These are phyloP conservation scores for Pseudomyrmex dendroicus DNA, from an alignment of 1,140 invertebrate genomes.

Conservation along the genomic window DNA sequence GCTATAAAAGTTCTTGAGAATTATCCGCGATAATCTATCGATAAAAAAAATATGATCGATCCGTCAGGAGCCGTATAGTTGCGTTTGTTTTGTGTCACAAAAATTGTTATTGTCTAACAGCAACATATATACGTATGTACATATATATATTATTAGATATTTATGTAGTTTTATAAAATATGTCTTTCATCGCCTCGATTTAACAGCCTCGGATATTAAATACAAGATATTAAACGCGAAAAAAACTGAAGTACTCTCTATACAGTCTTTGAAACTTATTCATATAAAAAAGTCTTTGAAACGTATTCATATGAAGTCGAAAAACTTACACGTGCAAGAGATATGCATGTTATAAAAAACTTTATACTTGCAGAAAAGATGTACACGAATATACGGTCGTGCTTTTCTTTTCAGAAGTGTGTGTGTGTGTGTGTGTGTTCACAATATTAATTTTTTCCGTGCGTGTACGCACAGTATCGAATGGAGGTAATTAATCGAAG, in stretches of 20 bases:
- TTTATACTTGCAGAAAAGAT: too few relatives aligned
- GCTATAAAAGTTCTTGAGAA: slow-evolving; percentile 47
- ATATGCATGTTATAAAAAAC: too few relatives aligned
- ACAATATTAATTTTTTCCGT: neutral
- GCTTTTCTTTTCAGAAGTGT: too few relatives aligned
- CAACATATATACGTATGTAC: neutral
- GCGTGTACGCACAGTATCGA: neutral
- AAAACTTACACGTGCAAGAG: too few relatives aligned
- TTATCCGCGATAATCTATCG: slow-evolving; percentile 27
- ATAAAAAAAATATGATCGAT: slow-evolving; percentile 7
- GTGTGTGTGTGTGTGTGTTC: too few relatives aligned
- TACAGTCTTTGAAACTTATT: neutral
- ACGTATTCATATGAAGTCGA: too few relatives aligned
- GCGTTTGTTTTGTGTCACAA: too few relatives aligned
- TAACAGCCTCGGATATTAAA: neutral
- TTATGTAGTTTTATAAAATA: neutral
- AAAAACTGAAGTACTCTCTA: neutral
- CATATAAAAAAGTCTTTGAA: too few relatives aligned
- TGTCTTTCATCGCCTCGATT: neutral
- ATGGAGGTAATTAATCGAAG: slow-evolving; percentile 1
- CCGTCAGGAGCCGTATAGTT: neutral
- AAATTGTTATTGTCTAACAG: too few relatives aligned
- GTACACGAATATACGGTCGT: too few relatives aligned
- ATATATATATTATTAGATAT: too few relatives aligned
- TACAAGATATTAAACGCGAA: neutral